Base-by-base conservation (phyloP, 2,888 invertebrate species). In the Ganaspis brasiliensis region DNA sequence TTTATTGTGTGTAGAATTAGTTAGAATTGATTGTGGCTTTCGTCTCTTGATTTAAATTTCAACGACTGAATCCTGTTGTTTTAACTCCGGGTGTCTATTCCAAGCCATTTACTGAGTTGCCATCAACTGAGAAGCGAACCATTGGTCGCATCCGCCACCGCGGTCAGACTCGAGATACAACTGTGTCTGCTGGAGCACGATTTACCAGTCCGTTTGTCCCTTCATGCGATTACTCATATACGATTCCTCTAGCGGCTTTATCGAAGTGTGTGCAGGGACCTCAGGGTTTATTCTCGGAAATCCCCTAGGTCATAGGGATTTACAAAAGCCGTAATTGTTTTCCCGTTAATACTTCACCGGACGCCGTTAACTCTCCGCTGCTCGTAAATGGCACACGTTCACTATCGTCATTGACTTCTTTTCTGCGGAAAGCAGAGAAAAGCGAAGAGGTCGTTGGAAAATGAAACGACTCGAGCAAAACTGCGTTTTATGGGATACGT, bases 311-410 rank as follows among this genome's bases (percentile, higher is more conserved):
- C 45, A 67, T 45, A n/a, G 45, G 67, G 24, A 67, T 67, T 67
- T 45, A 67, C 67, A 67, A 67, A 67, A 67, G 67, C 67, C 67
- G 40, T 67, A 67, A 67, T 67, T 67, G 67, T 67, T 67, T 67
- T 49, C 67, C 67, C 40, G 67, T 67, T 67, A 67, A 49, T 67
- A 40, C 67, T 14, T 1, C 35, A 2, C 19, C 37, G 61, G 61
- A 10, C 12, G 35, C 19, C 61, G 61, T 61, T 45, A 45, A 45
- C 45, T 9, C n/a, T 49, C 45, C 26, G 1, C 67, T 45, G 24
- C 45, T 45, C 45, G 45, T 67, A 67, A 67, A 67, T 67, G 67
- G n/a, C 61, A 61, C 61, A 61, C 37, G 61, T 16, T 37, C 61
- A 21, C 37, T 37, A 61, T 61, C 61, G 37, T 14, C 21, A n/a